A percentile compares a stretch with the other conserved stretches of the same genome.
These are phyloP conservation scores for Notiomystis cincta DNA, from an alignment of 2,113 vertebrate genomes.

Conservation along the genomic window DNA sequence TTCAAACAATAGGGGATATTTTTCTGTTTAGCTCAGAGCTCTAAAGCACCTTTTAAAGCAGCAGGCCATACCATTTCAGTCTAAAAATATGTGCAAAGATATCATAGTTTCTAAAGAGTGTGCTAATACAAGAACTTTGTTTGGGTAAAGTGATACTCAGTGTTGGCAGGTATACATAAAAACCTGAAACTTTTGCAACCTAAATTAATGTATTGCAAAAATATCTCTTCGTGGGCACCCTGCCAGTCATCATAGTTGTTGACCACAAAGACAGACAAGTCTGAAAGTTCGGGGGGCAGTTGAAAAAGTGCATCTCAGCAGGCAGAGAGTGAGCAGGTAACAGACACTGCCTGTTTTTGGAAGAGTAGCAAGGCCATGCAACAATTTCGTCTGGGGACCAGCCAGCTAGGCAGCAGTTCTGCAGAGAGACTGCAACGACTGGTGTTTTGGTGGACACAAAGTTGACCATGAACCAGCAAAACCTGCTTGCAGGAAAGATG, in stretches of 20 bases:
- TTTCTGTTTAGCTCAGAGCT: slow-evolving; percentile 43
- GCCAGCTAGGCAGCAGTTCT: not conserved
- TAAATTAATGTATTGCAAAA: slow-evolving; percentile 52
- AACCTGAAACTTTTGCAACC: slow-evolving; percentile 25
- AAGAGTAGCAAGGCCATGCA: not conserved
- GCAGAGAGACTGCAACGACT: not conserved
- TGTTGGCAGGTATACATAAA: slow-evolving; percentile 12
- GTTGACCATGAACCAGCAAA: not conserved
- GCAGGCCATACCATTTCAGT: slow-evolving; percentile 40
- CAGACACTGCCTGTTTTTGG: not conserved
- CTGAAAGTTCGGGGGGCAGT: not conserved
- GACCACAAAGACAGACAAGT: not conserved
- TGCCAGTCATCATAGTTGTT: not conserved
- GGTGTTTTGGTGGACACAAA: not conserved
- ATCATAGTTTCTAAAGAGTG: slow-evolving; percentile 51
- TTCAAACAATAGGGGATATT: slow-evolving; percentile 65
- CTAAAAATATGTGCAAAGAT: slow-evolving; percentile 41
- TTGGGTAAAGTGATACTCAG: slow-evolving; percentile 37
- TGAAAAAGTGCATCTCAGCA: not conserved
- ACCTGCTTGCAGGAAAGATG: not conserved
- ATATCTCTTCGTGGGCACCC: slow-evolving; percentile 8
- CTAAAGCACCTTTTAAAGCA: slow-evolving; percentile 60
- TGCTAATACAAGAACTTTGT: slow-evolving; percentile 54
- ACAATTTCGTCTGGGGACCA: not conserved
- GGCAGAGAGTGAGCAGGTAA: not conserved